phyloP scores from a whole-genome alignment of 2,888 invertebrate genomes.

The Mechanitis messenoides region DNA sequence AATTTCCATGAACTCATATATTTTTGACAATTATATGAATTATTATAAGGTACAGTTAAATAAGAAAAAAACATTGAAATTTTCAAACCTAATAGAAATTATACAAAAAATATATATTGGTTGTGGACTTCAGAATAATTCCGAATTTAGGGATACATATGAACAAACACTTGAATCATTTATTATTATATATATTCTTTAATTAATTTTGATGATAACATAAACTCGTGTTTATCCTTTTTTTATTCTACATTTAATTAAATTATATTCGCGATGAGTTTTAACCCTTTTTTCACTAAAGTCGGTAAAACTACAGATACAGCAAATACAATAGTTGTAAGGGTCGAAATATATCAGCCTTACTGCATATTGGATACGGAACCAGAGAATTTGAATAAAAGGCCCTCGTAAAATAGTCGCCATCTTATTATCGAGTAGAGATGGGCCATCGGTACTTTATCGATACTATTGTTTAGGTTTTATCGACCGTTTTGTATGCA shows the following conservation, averaged over 20 bases:
- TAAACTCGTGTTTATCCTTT: no score
- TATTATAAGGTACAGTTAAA: no score
- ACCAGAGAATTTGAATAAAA: constrained; percentile 72
- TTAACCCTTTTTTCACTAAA: constrained; percentile 1
- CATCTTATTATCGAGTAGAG: constrained; percentile 59
- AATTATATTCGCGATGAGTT: neutral
- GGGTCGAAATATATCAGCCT: constrained; percentile 50
- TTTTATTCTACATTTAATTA: neutral
- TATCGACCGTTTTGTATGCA: constrained; percentile 15
- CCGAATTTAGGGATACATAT: no score
- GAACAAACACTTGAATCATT: no score
- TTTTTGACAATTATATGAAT: no score
- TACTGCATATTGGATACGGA: constrained; percentile 65
- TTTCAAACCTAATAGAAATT: no score
- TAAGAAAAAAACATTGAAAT: no score
- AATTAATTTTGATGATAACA: no score
- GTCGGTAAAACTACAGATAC: constrained; percentile 13
- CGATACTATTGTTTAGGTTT: constrained; percentile 27
- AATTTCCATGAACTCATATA: no score
- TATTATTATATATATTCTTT: no score
- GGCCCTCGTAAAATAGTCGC: constrained; percentile 69
- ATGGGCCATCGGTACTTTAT: constrained; percentile 35
- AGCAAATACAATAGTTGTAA: constrained; percentile 40
- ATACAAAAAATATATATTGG: no score
- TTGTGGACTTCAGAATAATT: no score